Base-by-base conservation (phyloP, 1,140 invertebrate genomes). In the Octopus bimaculoides region DNA sequence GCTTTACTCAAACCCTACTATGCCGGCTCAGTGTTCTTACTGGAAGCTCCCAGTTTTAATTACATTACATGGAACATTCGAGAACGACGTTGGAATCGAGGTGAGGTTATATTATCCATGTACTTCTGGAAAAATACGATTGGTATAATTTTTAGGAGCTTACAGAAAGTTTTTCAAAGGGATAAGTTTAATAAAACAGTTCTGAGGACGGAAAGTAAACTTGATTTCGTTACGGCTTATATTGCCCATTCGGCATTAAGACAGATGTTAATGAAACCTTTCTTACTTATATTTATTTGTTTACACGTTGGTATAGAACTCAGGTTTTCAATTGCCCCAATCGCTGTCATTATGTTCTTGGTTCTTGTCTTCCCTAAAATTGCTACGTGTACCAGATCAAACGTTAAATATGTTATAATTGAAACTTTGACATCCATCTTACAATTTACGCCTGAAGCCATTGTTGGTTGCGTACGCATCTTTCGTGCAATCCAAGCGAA, bases 231-330 rank as follows among this genome's bases (percentile, higher is more conserved):
- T 14, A 86, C 84, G 54, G 83, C 84, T 7, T 88, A 87, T 78
- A 77, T 86, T 14, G 86, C 85, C 7, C 85, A 87, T 79, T 87
- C 86, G 4, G 85, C 87, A 0, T 56, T 88, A 54, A 74, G 87
- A 69, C 85, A 86, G 77, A 87, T 88, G 87, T 83, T 88, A 61
- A 88, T 88, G 85, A 88, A 88, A 80, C 87, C 87, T 5, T 20
- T 86, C 52, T 75, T 88, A 41, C 75, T 88, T 41, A 26, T 87
- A n/a, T 88, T 85, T 77, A 82, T 88, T 41, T 69, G 86, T 20
- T 81, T 88, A 55, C 85, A 87, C 75, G 82, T 84, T 69, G 79
- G 78, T 66, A 81, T 85, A n/a, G 79, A 83, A 9, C 81, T 88
- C 17, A 80, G 82, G 26, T 41, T 41, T 41, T 41, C 26, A 41